Evolutionary conservation across 2,888 invertebrate species (phyloP), one percentile per base, ranked within the genome.

Genomic region (Watsonalla cultraria): DNA sequence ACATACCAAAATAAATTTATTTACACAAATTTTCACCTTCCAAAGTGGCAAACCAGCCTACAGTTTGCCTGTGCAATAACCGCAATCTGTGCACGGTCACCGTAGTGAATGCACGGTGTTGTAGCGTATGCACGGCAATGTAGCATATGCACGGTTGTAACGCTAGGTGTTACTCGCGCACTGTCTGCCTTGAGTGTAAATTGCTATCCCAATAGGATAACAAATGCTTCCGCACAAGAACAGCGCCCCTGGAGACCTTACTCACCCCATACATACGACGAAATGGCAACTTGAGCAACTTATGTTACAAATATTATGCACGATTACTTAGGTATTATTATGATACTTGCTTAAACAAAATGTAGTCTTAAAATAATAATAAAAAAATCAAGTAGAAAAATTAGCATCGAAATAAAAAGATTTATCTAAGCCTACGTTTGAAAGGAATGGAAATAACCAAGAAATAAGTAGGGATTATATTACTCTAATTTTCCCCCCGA

Each of bases 251-350:
- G 24, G 24, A 24, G 24, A 24, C 24, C 24, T 24, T 24, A 24
- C 67, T 70, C 72, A 74, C 68, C 70, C 71, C 59, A 67, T 65
- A 74, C 70, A 68, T 70, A 72, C 58, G 71, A 72, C 68, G 72
- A 76, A 80, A 89, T 89, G 89, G 89, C 89, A 87, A 83, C 86
- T 88, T 87, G 88, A 89, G 88, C 88, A 86, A 74, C 64, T 72
- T 66, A 58, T 54, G 52, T 64, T 75, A 71, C 69, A 74, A 74
- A 72, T 72, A 72, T 74, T 64, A 68, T 61, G 59, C 59, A 14
- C 49, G 49, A 49, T 49, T 15, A 49, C 37, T 13, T 48, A 59
- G 61, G 63, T 60, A 64, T 65, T 66, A 66, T 68, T 59, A 61
- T 60, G 51, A 15, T 54, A 50, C 47, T 51, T 55, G 45, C 50